Percentiles rank a stretch among this genome's conserved stretches.
Evolutionary conservation across 2,888 invertebrate species (phyloP).

Genomic region (Volucella inanis): DNA sequence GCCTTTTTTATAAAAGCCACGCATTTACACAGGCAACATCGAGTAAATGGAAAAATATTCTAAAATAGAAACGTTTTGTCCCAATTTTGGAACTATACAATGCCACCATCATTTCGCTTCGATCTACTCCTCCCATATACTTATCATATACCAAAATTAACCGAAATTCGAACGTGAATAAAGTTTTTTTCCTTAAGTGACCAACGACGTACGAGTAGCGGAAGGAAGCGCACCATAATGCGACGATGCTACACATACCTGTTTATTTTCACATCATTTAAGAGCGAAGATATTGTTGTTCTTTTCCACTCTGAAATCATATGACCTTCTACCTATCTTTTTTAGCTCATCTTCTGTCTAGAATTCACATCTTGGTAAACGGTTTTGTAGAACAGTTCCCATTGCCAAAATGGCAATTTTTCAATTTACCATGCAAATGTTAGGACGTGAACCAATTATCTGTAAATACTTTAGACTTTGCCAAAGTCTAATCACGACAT

Average conservation of each 20-base stretch:
- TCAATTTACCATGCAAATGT: too few relatives aligned
- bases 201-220: constrained; percentile 8
- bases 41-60: too few relatives aligned
- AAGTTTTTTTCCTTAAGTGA: constrained; percentile 24
- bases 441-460: too few relatives aligned
- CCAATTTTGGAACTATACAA: too few relatives aligned
- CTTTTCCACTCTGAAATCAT: constrained; percentile 11
- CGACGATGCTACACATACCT: too few relatives aligned
- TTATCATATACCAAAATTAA: constrained; percentile 26
- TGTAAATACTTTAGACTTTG: too few relatives aligned
- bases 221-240: too few relatives aligned
- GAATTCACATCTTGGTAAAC: constrained; percentile 3
- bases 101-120: too few relatives aligned
- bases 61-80: too few relatives aligned
- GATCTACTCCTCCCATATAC: neutral
- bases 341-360: constrained; percentile 15
- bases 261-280: too few relatives aligned
- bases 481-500: constrained; percentile 6
- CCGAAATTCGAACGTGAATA: constrained; percentile 17
- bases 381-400: constrained; percentile 8
- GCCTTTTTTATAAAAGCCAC: neutral
- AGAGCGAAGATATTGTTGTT: neutral
- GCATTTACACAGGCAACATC: too few relatives aligned
- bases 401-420: neutral
- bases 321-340: constrained; percentile 1